These are phyloP conservation scores for Ormyrus rosae DNA, from an alignment of 2,888 invertebrate species.

Conservation along the genomic window DNA sequence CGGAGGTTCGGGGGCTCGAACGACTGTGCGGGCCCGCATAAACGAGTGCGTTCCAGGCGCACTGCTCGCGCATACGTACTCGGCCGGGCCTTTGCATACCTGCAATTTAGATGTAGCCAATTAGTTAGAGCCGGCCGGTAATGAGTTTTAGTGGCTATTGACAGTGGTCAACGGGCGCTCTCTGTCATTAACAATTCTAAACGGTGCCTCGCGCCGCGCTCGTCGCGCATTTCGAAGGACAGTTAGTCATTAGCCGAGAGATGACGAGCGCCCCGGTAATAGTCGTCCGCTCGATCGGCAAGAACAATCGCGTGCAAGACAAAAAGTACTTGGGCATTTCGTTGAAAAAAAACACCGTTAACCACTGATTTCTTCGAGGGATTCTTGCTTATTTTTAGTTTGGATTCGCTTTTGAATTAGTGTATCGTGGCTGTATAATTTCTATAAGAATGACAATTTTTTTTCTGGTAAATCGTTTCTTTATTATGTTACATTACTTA, in stretches of 20 bases:
- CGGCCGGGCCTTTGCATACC: slow-evolving; percentile 53
- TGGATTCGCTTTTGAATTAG: too few species aligned
- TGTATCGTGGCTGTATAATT: too few species aligned
- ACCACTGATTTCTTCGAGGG: too few species aligned
- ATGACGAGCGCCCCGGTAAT: background rate
- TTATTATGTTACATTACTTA: too few species aligned
- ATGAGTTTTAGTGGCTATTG: slow-evolving; percentile 66
- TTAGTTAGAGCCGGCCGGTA: slow-evolving; percentile 62
- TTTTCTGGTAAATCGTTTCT: too few species aligned
- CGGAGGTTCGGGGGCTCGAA: slow-evolving; percentile 17
- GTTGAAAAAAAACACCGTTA: too few species aligned
- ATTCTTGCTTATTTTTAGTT: too few species aligned
- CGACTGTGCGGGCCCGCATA: background rate
- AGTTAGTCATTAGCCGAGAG: slow-evolving; percentile 19
- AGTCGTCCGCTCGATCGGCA: background rate
- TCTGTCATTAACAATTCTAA: slow-evolving; percentile 69
- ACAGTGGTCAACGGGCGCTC: slow-evolving; percentile 58
- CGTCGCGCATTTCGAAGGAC: slow-evolving; percentile 49
- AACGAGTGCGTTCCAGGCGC: background rate
- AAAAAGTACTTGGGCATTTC: too few species aligned
- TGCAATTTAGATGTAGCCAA: slow-evolving; percentile 62
- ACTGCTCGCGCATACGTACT: slow-evolving; percentile 5
- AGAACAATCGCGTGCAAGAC: background rate
- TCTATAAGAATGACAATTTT: too few species aligned
- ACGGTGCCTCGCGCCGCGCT: slow-evolving; percentile 55